These are phyloP conservation scores for Acanthaster planci DNA, from an alignment of 35 echinoderm and acorn worm species.

Conservation along the genomic window DNA sequence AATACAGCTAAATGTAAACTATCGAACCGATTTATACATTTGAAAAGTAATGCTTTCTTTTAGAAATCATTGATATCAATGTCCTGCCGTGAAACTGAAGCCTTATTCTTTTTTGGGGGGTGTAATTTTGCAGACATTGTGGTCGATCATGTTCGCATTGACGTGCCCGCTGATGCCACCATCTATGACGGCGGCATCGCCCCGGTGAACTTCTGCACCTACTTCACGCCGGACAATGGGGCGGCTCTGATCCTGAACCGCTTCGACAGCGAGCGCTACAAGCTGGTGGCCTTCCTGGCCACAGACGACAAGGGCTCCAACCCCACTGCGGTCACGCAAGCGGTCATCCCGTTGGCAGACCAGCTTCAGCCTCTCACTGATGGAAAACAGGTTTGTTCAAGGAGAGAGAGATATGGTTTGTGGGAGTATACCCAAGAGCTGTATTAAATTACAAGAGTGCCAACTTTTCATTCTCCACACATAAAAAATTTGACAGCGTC, in stretches of 20 bases:
- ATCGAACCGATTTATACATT: too few relatives aligned
- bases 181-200: not conserved
- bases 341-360: not conserved
- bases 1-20: too few relatives aligned
- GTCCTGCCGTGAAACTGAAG: too few relatives aligned
- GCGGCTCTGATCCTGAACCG: not conserved
- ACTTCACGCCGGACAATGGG: not conserved
- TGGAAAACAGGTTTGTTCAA: not conserved
- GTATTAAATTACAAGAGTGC: too few relatives aligned
- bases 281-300: slow-evolving; percentile 2
- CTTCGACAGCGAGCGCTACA: not conserved
- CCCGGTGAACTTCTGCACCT: not conserved
- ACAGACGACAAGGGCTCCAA: not conserved
- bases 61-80: too few relatives aligned
- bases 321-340: not conserved
- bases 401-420: too few relatives aligned
- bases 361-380: not conserved
- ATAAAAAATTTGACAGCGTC: too few relatives aligned
- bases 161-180: not conserved
- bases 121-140: not conserved
- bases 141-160: not conserved
- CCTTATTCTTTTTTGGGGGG: too few relatives aligned
- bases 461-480: too few relatives aligned
- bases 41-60: too few relatives aligned
- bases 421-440: too few relatives aligned